These are phyloP conservation scores for Salvelinus sp. DNA, from an alignment of 2,113 vertebrate genomes.

Conservation along the genomic window DNA sequence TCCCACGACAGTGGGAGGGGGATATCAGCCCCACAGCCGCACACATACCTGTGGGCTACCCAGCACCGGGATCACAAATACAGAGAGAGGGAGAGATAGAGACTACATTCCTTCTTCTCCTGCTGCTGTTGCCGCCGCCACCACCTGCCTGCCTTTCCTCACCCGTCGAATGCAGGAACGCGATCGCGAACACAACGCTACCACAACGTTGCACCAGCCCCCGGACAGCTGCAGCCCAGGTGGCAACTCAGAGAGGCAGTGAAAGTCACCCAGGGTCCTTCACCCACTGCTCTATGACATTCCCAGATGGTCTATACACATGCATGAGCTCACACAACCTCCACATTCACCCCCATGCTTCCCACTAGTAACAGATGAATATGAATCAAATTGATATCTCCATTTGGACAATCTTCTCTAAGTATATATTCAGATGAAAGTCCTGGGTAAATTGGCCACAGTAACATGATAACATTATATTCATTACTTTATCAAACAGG, in stretches of 20 bases:
- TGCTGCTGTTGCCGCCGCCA: not conserved
- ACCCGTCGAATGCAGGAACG: conserved; percentile 24
- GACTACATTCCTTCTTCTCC: not conserved
- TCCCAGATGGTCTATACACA: not conserved
- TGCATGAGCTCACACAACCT: not conserved
- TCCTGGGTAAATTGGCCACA: not conserved
- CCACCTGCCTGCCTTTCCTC: conserved; percentile 22
- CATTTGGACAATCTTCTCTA: not conserved
- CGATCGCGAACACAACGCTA: conserved; percentile 31
- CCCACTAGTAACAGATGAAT: not conserved
- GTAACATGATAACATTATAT: too few species aligned
- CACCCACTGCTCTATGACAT: too few species aligned
- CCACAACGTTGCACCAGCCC: conserved; percentile 23
- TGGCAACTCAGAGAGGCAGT: not conserved
- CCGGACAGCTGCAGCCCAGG: conserved; percentile 20
- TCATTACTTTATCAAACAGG: too few species aligned
- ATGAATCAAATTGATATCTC: not conserved
- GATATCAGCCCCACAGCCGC: conserved; percentile 45
- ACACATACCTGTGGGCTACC: conserved; percentile 54
- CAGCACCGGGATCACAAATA: conserved; percentile 56
- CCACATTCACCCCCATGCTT: not conserved
- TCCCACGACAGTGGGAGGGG: conserved; percentile 32
- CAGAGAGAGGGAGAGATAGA: conserved; percentile 20
- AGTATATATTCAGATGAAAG: not conserved
- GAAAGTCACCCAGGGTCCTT: not conserved